Base-by-base conservation (phyloP, 2,113 vertebrate species). In the Cercocebus atys region DNA sequence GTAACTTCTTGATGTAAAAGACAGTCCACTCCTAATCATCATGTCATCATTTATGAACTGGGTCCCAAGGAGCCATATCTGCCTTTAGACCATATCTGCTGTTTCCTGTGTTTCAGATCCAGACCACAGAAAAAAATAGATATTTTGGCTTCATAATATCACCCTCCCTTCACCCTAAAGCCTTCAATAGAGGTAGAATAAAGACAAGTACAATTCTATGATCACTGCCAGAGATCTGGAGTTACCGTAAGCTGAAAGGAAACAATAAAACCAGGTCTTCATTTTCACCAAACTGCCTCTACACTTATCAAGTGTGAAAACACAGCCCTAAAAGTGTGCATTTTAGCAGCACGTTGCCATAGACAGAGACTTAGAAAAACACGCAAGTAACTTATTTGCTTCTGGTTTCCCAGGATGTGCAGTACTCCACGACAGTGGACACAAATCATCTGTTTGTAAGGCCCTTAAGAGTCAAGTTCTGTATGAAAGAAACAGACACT, bases 341-440 rank as follows among this genome's bases (percentile, higher is more conserved):
- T 18, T 61, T 96, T 68, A 68, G 57, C 4, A 78, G 6, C 20
- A 85, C 7, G 75, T 3, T 25, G 50, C 94, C 22, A 32, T 12
- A 16, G 73, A 91, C 16, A 79, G 73, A 47, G 55, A 93, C 45
- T n/a, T 75, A 55, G 78, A 70, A 45, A 14, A 97, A 98, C 10
- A 88, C 97, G 17, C 84, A 96, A 64, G 94, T 98, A 22, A 97
- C 97, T 0, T 98, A 98, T 64, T 96, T 97, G 30, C 78, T 98
- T 8, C 88, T 98, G 97, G 6, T 50, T 10, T 45, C 52, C n/a
- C 14, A 75, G 27, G 47, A 40, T n/a, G 30, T 64, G 59, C 8
- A 68, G 16, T 99, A 99, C 38, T 85, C 32, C 88, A 68, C 38
- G 20, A 22, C 50, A 75, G 73, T n/a, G 25, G 80, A 35, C 40